Evolutionary conservation across 2,797 vertebrate genomes (phyloP).

Genomic region (Enteromius radiatus): DNA sequence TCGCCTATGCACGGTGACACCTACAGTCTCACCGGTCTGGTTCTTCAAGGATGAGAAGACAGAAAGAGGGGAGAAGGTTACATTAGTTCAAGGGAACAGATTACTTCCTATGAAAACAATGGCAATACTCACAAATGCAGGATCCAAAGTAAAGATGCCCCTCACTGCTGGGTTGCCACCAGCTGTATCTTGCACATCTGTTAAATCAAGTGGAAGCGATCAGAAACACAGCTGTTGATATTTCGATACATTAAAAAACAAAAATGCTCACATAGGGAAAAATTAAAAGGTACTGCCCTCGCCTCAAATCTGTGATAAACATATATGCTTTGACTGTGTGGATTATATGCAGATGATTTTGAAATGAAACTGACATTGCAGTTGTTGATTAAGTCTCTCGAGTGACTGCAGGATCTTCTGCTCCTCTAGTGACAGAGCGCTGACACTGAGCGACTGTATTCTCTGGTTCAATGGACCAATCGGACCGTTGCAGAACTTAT

Average conservation of each 20-base stretch:
- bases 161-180: conserved; percentile 40
- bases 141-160: conserved; percentile 27
- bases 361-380: conserved; percentile 68
- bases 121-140: conserved; percentile 48
- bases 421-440: conserved; percentile 83
- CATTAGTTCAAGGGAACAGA: conserved; percentile 3
- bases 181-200: conserved; percentile 53
- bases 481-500: conserved; percentile 36
- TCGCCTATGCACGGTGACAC: conserved; percentile 60
- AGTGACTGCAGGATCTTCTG: conserved; percentile 85
- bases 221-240: conserved; percentile 1
- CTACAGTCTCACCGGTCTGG: conserved; percentile 64
- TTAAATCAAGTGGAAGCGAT: conserved; percentile 24
- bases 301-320: background rate
- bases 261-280: background rate
- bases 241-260: conserved; percentile 8
- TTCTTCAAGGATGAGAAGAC: conserved; percentile 56
- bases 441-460: conserved; percentile 59
- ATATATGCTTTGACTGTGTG: conserved; percentile 15
- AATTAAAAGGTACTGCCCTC: background rate
- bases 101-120: background rate
- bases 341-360: background rate
- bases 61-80: conserved; percentile 29
- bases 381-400: conserved; percentile 75
- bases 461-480: conserved; percentile 47